Percentiles rank a stretch among this genome's conserved stretches.
phyloP scores from a whole-genome alignment of 2,888 invertebrate genomes.

The Tipula helvola region DNA sequence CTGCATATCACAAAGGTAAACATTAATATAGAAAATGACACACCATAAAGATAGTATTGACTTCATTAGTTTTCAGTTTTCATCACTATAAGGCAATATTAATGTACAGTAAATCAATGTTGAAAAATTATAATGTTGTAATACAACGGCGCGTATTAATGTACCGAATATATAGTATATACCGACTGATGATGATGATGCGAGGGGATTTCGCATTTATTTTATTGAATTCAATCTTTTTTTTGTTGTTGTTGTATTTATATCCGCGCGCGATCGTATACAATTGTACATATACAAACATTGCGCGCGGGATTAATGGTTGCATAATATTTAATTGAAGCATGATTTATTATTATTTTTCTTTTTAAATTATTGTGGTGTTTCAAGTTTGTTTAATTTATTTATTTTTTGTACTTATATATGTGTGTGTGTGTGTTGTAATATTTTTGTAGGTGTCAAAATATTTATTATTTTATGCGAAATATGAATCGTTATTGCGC shows the following conservation, averaged over 20 bases:
- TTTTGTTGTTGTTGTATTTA: background rate
- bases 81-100: background rate
- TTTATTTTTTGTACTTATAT: background rate
- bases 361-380: background rate
- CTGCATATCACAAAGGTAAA: background rate
- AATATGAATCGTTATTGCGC: background rate
- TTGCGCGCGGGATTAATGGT: background rate
- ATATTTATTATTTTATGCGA: background rate
- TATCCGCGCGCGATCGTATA: background rate
- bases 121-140: background rate
- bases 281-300: background rate
- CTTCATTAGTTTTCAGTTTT: background rate
- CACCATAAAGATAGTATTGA: background rate
- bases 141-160: background rate
- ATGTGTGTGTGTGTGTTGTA: background rate
- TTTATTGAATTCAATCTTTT: background rate
- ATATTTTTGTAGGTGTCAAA: background rate
- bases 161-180: background rate
- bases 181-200: background rate
- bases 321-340: background rate
- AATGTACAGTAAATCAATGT: background rate
- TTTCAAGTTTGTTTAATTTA: background rate
- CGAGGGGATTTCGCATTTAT: background rate
- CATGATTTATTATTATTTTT: background rate
- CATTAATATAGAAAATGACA: constrained; percentile 4